Percentiles rank a stretch among this genome's conserved stretches.
Conservation (phyloP, 2,797 vertebrate genomes). For the Glossophaga mutica region DNA sequence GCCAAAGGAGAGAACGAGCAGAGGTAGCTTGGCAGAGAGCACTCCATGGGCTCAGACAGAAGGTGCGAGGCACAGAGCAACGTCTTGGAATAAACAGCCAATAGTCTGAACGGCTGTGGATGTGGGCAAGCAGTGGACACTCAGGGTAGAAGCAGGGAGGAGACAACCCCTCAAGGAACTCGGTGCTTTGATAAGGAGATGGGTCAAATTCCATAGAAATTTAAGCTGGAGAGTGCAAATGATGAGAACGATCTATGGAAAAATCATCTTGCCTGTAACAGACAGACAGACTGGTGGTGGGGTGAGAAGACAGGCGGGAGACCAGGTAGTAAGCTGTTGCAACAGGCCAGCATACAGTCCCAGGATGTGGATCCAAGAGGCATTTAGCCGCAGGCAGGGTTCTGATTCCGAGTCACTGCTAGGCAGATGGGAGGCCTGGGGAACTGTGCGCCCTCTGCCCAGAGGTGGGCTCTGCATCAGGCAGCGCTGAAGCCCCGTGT, state of each 20-base stretch:
- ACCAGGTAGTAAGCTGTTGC: rapidly evolving
- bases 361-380: neutral
- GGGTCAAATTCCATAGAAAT: neutral
- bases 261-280: neutral
- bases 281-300: neutral
- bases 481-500: neutral
- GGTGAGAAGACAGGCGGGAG: neutral
- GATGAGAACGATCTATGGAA: neutral
- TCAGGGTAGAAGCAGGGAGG: neutral
- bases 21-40: neutral
- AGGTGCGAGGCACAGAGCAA: neutral
- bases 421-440: neutral
- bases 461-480: rapidly evolving
- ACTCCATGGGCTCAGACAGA: rapidly evolving
- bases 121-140: neutral
- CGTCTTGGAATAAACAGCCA: neutral
- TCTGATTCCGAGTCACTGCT: too few species aligned
- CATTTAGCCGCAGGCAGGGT: neutral
- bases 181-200: neutral
- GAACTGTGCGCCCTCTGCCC: rapidly evolving
- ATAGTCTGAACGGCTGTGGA: rapidly evolving
- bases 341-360: neutral
- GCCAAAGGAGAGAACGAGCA: neutral
- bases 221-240: neutral
- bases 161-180: neutral